These are phyloP conservation scores for Tachystola acroxantha DNA, from an alignment of 2,888 invertebrate species.

Conservation along the genomic window DNA sequence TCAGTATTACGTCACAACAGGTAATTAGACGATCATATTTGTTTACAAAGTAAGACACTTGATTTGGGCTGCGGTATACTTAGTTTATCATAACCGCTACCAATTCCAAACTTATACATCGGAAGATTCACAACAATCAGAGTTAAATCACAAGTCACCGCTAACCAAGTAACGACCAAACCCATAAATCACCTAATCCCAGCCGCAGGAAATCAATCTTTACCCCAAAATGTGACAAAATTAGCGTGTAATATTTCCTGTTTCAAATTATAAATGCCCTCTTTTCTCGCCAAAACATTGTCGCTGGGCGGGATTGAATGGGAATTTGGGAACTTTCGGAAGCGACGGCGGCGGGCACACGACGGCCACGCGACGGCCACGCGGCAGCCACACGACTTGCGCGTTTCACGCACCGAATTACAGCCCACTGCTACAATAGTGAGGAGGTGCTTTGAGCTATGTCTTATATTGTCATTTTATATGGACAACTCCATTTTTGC, in stretches of 20 bases:
- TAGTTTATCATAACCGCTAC: too few species aligned
- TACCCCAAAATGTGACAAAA: slow-evolving; percentile 61
- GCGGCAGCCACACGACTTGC: slow-evolving; percentile 19
- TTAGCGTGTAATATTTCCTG: slow-evolving; percentile 77
- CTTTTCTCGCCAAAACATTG: slow-evolving; percentile 51
- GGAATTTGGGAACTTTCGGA: slow-evolving; percentile 14
- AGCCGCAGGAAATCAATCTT: slow-evolving; percentile 62
- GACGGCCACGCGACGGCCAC: slow-evolving; percentile 29
- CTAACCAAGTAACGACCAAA: slow-evolving; percentile 16
- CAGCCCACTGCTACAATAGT: slow-evolving; percentile 26
- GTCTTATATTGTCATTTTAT: too few species aligned
- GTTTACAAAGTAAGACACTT: too few species aligned
- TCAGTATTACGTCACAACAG: too few species aligned
- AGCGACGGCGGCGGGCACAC: slow-evolving; percentile 13
- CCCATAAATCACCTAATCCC: slow-evolving; percentile 44
- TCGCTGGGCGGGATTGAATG: slow-evolving; percentile 20
- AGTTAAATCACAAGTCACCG: slow-evolving; percentile 25
- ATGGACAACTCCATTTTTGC: too few species aligned
- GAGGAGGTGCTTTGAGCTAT: too few species aligned
- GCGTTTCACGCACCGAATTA: slow-evolving; percentile 15
- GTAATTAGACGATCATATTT: too few species aligned
- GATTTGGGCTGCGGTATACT: too few species aligned
- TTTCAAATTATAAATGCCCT: slow-evolving; percentile 66
- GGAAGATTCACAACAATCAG: too few species aligned
- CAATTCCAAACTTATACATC: too few species aligned